Percentiles rank a stretch among this genome's conserved stretches.
These are phyloP conservation scores for Diabrotica balteata DNA, from an alignment of 2,888 invertebrate genomes.

Conservation along the genomic window DNA sequence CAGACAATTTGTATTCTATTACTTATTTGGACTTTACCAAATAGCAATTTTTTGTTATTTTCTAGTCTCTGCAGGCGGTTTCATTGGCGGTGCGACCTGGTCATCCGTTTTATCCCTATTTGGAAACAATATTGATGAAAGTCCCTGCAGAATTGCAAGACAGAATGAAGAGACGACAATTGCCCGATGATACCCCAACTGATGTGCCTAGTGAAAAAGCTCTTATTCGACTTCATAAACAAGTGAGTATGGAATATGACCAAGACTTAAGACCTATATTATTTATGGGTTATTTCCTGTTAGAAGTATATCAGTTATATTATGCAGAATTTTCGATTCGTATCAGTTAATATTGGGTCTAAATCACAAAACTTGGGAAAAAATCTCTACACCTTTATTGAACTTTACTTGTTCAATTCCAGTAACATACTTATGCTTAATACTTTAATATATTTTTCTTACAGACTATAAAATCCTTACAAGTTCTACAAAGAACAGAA, in stretches of 20 bases:
- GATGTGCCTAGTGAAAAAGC: constrained; percentile 82
- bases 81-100: constrained; percentile 77
- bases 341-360: too few species aligned
- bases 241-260: constrained; percentile 63
- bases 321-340: too few species aligned
- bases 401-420: too few species aligned
- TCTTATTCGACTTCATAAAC: constrained; percentile 88
- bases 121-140: constrained; percentile 90
- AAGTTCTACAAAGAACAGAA: constrained; percentile 91
- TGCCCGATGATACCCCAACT: constrained; percentile 67
- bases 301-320: background rate
- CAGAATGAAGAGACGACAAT: constrained; percentile 71
- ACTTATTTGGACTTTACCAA: too few species aligned
- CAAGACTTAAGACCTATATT: too few species aligned
- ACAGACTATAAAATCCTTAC: constrained; percentile 85
- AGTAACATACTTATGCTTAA: too few species aligned
- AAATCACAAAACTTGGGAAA: too few species aligned
- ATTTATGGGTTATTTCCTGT: too few species aligned
- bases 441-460: constrained; percentile 17
- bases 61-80: constrained; percentile 83
- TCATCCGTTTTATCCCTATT: constrained; percentile 77
- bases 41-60: background rate
- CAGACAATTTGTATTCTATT: too few species aligned
- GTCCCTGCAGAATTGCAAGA: constrained; percentile 82
- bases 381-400: too few species aligned